Evolutionary conservation across 2,888 invertebrate genomes (phyloP).

Genomic region (Patella ulyssiponensis): DNA sequence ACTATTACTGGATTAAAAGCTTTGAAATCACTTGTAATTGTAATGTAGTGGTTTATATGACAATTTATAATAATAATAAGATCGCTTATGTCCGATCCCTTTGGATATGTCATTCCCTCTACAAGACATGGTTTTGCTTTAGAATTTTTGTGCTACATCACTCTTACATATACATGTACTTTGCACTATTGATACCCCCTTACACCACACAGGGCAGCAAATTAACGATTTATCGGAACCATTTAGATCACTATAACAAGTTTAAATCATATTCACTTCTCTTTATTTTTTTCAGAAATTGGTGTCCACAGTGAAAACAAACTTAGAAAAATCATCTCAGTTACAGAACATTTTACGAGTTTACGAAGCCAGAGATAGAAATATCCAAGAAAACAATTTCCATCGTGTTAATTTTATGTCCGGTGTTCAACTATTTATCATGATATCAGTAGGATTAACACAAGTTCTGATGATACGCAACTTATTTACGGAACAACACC

Average conservation of each 20-base stretch:
- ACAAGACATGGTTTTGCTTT: too few relatives aligned
- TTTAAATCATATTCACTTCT: neutral
- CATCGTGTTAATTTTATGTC: slow-evolving; percentile 85
- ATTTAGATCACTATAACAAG: neutral
- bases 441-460: slow-evolving; percentile 82
- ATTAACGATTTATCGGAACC: too few relatives aligned
- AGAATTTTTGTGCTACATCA: too few relatives aligned
- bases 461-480: slow-evolving; percentile 83
- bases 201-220: too few relatives aligned
- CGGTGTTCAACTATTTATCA: slow-evolving; percentile 79
- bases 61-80: too few relatives aligned
- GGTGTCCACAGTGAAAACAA: slow-evolving; percentile 77
- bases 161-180: too few relatives aligned
- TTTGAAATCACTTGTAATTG: too few relatives aligned
- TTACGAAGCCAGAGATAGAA: slow-evolving; percentile 85
- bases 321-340: slow-evolving; percentile 67
- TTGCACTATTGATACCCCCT: too few relatives aligned
- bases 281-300: slow-evolving; percentile 76
- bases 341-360: slow-evolving; percentile 77
- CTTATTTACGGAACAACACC: slow-evolving; percentile 79
- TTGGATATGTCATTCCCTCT: too few relatives aligned
- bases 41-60: too few relatives aligned
- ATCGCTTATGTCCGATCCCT: too few relatives aligned
- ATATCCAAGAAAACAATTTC: slow-evolving; percentile 85
- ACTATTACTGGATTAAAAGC: too few relatives aligned